Conservation (phyloP, 2,888 invertebrate genomes). For the Sphinx pinastri region DNA sequence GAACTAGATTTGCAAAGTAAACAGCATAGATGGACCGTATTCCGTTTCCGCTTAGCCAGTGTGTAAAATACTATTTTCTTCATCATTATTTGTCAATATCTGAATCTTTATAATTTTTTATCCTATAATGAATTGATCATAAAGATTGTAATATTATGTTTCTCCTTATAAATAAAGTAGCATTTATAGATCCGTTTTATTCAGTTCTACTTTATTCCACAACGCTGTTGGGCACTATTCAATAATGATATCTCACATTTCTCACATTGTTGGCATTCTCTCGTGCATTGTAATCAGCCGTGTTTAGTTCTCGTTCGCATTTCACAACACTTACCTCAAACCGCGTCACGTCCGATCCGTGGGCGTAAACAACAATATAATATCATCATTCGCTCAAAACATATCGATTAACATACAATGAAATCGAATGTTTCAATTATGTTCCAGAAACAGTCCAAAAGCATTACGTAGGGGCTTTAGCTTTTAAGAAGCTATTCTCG, state of each 20-base stretch:
- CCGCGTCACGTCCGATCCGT: constrained; percentile 43
- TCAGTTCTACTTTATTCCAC: background rate
- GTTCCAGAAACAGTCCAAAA: background rate
- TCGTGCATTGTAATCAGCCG: constrained; percentile 32
- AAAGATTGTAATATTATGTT: too few species aligned
- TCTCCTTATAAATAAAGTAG: too few species aligned
- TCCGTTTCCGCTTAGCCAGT: too few species aligned
- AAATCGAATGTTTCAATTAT: background rate
- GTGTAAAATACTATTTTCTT: too few species aligned
- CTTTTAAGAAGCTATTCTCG: background rate
- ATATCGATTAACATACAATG: background rate
- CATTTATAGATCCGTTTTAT: background rate
- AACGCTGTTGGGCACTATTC: background rate
- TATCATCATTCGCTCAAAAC: background rate
- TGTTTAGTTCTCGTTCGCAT: constrained; percentile 30
- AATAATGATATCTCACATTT: background rate
- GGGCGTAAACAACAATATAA: constrained; percentile 7
- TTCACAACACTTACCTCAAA: constrained; percentile 37
- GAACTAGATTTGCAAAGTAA: too few species aligned
- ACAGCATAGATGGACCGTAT: too few species aligned
- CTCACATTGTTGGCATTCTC: constrained; percentile 23
- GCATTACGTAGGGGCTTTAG: background rate
- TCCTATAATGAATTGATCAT: too few species aligned
- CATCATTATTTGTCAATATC: too few species aligned
- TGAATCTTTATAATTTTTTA: too few species aligned